A percentile compares a stretch with the other conserved stretches of the same genome.
Evolutionary conservation across 2,888 invertebrate species (phyloP).

Genomic region (Ochropleura plecta): DNA sequence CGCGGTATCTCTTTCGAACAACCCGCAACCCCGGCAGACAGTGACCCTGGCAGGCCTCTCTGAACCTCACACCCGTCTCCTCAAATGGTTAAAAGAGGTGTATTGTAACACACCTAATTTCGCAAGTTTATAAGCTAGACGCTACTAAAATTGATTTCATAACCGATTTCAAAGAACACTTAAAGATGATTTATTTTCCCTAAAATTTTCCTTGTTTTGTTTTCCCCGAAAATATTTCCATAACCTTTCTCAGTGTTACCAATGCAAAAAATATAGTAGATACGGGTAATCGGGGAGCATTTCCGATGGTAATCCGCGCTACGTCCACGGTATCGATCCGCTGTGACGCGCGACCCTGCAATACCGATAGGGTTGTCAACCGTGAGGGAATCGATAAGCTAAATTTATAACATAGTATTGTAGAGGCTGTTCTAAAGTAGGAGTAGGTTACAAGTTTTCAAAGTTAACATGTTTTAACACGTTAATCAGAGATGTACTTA

Average conservation of each 20-base stretch:
- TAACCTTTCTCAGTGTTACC: neutral
- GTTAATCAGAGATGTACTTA: too few species aligned
- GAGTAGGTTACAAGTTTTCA: too few species aligned
- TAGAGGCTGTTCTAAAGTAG: neutral
- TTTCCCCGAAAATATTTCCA: neutral
- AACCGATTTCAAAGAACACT: too few species aligned
- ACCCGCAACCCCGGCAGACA: too few species aligned
- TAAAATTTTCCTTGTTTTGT: neutral
- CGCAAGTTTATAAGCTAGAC: too few species aligned
- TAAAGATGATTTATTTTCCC: too few species aligned
- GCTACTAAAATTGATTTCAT: neutral
- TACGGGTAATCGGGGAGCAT: slow-evolving; percentile 55
- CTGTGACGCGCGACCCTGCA: slow-evolving; percentile 68
- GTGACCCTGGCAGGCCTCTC: too few species aligned
- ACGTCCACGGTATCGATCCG: slow-evolving; percentile 73
- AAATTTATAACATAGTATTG: neutral
- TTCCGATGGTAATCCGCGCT: slow-evolving; percentile 65
- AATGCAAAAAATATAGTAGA: slow-evolving; percentile 44
- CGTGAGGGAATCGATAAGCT: neutral
- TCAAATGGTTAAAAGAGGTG: neutral
- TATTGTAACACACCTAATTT: too few species aligned
- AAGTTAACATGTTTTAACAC: too few species aligned
- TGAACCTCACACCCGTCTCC: neutral
- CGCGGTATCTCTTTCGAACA: too few species aligned
- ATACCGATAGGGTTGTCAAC: slow-evolving; percentile 62